Percentiles rank a stretch among this genome's conserved stretches.
Conservation (phyloP, 2,888 invertebrate genomes). For the Desoria tigrina region DNA sequence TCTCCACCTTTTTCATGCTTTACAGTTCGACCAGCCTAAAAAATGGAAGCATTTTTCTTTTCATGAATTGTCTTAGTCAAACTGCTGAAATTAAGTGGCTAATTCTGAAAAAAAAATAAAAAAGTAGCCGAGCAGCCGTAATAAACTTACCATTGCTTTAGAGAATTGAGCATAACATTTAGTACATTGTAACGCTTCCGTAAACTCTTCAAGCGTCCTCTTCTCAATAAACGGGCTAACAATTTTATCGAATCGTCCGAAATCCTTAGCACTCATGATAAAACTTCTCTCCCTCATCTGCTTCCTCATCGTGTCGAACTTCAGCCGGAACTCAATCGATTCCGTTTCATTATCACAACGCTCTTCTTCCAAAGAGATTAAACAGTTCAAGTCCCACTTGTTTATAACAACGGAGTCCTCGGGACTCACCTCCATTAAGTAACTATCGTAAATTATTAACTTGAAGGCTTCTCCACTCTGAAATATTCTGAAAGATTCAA, state of each 20-base stretch:
- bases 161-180: slow-evolving; percentile 52
- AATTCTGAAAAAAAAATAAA: too few species aligned
- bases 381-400: slow-evolving; percentile 51
- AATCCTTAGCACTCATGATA: slow-evolving; percentile 49
- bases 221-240: slow-evolving; percentile 46
- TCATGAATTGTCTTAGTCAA: background rate
- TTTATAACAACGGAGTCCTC: slow-evolving; percentile 34
- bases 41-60: too few species aligned
- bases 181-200: slow-evolving; percentile 51
- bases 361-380: slow-evolving; percentile 45
- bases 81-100: background rate
- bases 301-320: slow-evolving; percentile 50
- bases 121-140: too few species aligned
- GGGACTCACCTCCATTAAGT: slow-evolving; percentile 48
- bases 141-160: slow-evolving; percentile 31
- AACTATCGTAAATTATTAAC: slow-evolving; percentile 46
- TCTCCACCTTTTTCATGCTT: slow-evolving; percentile 40
- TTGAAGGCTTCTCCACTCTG: slow-evolving; percentile 44
- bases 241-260: slow-evolving; percentile 45
- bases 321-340: slow-evolving; percentile 48
- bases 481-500: slow-evolving; percentile 44
- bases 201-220: slow-evolving; percentile 50
- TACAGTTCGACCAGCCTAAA: slow-evolving; percentile 41
- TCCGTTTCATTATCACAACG: slow-evolving; percentile 48
- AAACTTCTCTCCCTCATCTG: slow-evolving; percentile 47